Evolutionary conservation across 2,797 vertebrate genomes (phyloP), one percentile per base, ranked within the genome.

Genomic region (Smutsia gigantea): DNA sequence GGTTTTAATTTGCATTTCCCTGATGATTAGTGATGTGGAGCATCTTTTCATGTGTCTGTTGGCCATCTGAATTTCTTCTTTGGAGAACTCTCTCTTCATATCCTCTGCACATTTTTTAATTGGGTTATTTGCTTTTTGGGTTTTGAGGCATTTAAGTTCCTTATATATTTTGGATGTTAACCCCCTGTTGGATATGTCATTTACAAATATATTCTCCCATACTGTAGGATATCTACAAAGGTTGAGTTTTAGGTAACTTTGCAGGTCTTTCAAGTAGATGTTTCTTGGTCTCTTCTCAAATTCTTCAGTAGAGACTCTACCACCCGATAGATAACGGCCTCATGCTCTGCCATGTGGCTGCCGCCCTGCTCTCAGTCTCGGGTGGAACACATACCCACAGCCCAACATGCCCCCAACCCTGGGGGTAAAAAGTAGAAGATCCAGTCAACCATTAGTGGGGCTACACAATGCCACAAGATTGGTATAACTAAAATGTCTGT

Each of bases 291-390:
- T 51, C 64, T 87, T 81, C 37, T 83, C 63, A 39, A 79, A 81
- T n/a, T 89, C 91, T 93, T 31, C 53, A n/a, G 42, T 19, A 42
- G 78, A 53, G 14, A 29, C 75, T 46, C 37, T 10, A 49, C 25
- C 81, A 77, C 66, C 42, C 46, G 25, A n/a, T 5, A 31, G 39
- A 49, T 12, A 39, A 29, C 0, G 19, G 29, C 19, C 81, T 31
- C 57, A 0, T 0, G 5, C 5, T 0, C 13, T 18, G 7, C 18
- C 31, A 0, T 37, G 46, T 42, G 66, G 11, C 27, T 21, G 27
- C 7, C 39, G 5, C n/a, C 19, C 82, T 21, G 18, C 3, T 9
- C 11, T 17, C 46, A 17, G 4, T 0, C 0, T 29, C 64, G 11
- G 29, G n/a, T 21, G 27, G 49, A 18, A 27, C 55, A 68, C 49